Base-by-base conservation (phyloP, 2,113 vertebrate genomes). In the Rostratula benghalensis region DNA sequence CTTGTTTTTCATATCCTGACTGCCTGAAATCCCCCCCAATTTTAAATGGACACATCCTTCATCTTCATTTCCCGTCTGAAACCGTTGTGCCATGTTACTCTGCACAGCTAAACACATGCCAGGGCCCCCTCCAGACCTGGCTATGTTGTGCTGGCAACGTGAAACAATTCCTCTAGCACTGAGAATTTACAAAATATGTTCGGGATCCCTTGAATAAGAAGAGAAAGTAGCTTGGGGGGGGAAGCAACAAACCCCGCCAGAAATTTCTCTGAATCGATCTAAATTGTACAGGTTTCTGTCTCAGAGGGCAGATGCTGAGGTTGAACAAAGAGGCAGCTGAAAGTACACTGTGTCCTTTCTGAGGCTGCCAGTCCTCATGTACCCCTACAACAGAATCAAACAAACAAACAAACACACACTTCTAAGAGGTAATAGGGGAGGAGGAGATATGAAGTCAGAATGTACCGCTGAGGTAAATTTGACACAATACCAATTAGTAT, bases 401-500 rank as follows among this genome's bases (percentile, higher is more conserved):
- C 92, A 96, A 96, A 97, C 97, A 97, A 97, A 97, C 83, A 97
- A 87, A 97, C 92, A 92, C 85, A 89, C 31, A 71, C 53, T 39
- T 77, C 64, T 56, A 39, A 68, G 65, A 91, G 90, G 95, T n/a
- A 96, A 60, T 45, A 93, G 94, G 91, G 96, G 94, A 95, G 93
- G 83, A 95, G 97, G 92, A 97, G 96, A 92, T 87, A 87, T 94
- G 96, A 98, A 98, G 97, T 98, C 97, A 98, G 97, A 97, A 71
- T 46, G 69, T 89, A 94, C 82, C 37, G 53, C 87, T 96, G 97
- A 96, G 97, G 96, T 94, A 89, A 96, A 97, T 97, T 91, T 97
- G 97, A 98, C 97, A 97, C 98, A 98, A 98, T 97, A 96, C 97
- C 93, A 97, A 98, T 98, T 95, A 98, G 97, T 94, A 81, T 96